Base-by-base conservation (phyloP, 2,797 vertebrate species). In the Kryptopterus vitreolus region DNA sequence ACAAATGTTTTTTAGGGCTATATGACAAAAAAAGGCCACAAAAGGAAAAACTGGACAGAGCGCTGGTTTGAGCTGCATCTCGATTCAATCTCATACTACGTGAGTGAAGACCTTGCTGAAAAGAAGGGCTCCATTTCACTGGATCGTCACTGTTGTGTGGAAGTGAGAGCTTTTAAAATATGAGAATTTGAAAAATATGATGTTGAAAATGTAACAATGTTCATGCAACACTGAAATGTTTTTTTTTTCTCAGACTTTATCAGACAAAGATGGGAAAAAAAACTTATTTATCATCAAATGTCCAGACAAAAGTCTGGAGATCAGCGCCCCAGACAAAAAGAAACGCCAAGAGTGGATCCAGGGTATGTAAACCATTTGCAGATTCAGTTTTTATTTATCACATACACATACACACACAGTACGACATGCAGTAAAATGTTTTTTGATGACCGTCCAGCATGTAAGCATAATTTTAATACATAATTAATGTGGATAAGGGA, bases 281-380 rank as follows among this genome's bases (percentile, higher is more conserved):
- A 99, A 97, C 72, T 96, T 99, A 79, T 95, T 98, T 81, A 91
- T 96, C 84, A 93, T 99, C 89, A 98, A 94, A 87, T 96, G 96
- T 68, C 90, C 93, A 6, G 94, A 95, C 10, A 99, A 98, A 89
- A 95, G 92, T 84, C 97, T 97, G 87, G 98, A 99, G 90, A 98
- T 99, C 90, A 98, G 94, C 71, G 97, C 94, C 3, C 96, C 97
- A 1, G 98, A 99, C 90, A 98, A 98, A 90, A 98, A 98, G 93
- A 97, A 96, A 90, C 98, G 95, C 78, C 98, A 98, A 87, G 97
- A 99, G 85, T 99, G 98, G 98, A 97, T 99, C 87, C 96, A 98
- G 90, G 96, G 98, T 98, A 90, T 90, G 10, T 16, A 2, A n/a
- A 15, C 29, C 22, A 6, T 69, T 0, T 31, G 31, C n/a, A n/a